Evolutionary conservation across 1,140 invertebrate species (phyloP), one percentile per base, ranked within the genome.

Genomic region (Pseudachorutes palmiensis): DNA sequence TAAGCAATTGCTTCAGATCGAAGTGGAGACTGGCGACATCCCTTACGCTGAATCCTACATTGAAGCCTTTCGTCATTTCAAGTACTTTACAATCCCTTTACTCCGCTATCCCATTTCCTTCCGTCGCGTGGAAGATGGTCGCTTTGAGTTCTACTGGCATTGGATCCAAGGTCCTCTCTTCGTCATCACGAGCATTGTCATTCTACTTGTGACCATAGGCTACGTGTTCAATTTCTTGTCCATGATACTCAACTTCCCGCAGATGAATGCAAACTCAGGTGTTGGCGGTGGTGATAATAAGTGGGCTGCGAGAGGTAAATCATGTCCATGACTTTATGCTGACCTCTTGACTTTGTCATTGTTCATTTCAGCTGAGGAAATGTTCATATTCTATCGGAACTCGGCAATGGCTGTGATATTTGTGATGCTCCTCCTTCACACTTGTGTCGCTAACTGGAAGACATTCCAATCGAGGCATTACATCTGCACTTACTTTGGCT

Each of bases 361-460:
- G 9, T 22, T 55, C 3, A 12, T 55, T 55, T 55, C 51, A 55
- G 51, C 51, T 55, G 51, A 55, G 24, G 51, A 55, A 55, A 55
- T 55, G 51, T 55, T 16, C 24, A 55, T 55, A 14, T 55, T 55
- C 51, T 55, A 55, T 55, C 51, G 51, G 24, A 55, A 55, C 51
- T 55, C 12, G 3, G 51, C 12, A 14, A 55, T 55, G 51, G 51
- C 24, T 24, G 51, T 55, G 3, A 55, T 55, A 5, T 55, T 55
- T 55, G 51, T 9, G 24, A 16, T 24, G 24, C 51, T 55, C 24
- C 51, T 55, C 12, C 51, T 55, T 22, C 51, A 55, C 24, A 26
- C 24, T 22, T 55, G 51, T 26, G 51, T 55, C 5, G 51, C 51
- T 22, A 55, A 24, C 24, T 55, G 51, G 51, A 55, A 26, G 24